These are phyloP conservation scores for Promerops cafer DNA, from an alignment of 2,113 vertebrate genomes.

Conservation along the genomic window DNA sequence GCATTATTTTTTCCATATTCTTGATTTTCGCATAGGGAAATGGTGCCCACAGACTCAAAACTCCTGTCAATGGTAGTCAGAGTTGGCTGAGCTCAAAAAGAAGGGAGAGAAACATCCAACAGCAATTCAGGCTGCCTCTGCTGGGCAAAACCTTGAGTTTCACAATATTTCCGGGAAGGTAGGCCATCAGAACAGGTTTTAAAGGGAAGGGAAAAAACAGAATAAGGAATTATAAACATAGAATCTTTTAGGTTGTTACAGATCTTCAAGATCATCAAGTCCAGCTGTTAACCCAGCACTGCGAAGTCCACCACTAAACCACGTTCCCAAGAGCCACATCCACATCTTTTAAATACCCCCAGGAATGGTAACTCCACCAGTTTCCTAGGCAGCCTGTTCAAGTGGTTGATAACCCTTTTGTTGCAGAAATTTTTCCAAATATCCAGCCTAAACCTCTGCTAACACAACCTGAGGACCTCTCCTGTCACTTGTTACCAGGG, in stretches of 20 bases:
- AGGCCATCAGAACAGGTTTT: neutral
- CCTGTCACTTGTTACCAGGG: neutral
- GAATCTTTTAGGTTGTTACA: neutral
- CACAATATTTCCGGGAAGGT: neutral
- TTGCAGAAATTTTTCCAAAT: neutral
- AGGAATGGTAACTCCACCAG: neutral
- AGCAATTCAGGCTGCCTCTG: neutral
- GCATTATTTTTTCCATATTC: neutral
- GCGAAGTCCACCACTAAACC: neutral
- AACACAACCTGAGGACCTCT: neutral
- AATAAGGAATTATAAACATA: neutral
- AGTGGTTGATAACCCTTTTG: neutral
- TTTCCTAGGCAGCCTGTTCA: neutral
- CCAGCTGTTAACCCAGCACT: neutral
- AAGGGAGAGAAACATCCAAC: accelerated
- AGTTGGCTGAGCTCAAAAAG: neutral
- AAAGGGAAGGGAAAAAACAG: neutral
- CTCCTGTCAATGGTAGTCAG: neutral
- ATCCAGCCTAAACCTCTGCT: neutral
- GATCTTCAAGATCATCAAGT: neutral
- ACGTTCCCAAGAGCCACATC: neutral
- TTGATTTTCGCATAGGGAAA: neutral
- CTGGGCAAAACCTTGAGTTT: neutral
- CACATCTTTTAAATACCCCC: neutral
- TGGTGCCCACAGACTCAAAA: neutral